Conservation (phyloP, 1,140 invertebrate genomes). For the Drusus annulatus region DNA sequence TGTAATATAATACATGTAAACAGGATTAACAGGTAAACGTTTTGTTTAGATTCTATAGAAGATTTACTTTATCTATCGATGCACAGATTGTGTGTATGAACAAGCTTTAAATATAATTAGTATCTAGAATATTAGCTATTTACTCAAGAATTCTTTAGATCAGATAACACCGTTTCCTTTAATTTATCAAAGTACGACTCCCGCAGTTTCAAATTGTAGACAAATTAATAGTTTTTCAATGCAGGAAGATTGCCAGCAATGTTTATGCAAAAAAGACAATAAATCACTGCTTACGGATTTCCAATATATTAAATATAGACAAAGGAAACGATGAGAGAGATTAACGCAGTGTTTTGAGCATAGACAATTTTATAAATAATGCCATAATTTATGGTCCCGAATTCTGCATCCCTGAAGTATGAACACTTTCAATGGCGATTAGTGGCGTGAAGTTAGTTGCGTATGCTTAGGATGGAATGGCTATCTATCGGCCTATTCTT, state of each 20-base stretch:
- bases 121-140: too few relatives aligned
- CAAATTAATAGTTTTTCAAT: constrained; percentile 4
- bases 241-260: not conserved
- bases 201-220: not conserved
- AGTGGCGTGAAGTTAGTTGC: constrained; percentile 57
- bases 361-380: not conserved
- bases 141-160: not conserved
- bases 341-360: not conserved
- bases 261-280: not conserved
- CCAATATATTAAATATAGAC: too few relatives aligned
- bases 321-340: not conserved
- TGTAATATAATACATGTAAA: too few relatives aligned
- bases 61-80: too few relatives aligned
- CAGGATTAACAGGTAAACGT: too few relatives aligned
- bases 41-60: too few relatives aligned
- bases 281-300: not conserved
- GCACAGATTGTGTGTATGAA: too few relatives aligned
- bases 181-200: not conserved
- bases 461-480: constrained; percentile 47
- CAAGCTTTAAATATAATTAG: too few relatives aligned
- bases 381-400: not conserved
- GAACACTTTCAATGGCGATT: constrained; percentile 49
- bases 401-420: constrained; percentile 19
- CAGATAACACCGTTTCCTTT: not conserved
- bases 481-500: constrained; percentile 55